Evolutionary conservation across 2,888 invertebrate species (phyloP), one percentile per base, ranked within the genome.

Genomic region (Tyria jacobaeae): DNA sequence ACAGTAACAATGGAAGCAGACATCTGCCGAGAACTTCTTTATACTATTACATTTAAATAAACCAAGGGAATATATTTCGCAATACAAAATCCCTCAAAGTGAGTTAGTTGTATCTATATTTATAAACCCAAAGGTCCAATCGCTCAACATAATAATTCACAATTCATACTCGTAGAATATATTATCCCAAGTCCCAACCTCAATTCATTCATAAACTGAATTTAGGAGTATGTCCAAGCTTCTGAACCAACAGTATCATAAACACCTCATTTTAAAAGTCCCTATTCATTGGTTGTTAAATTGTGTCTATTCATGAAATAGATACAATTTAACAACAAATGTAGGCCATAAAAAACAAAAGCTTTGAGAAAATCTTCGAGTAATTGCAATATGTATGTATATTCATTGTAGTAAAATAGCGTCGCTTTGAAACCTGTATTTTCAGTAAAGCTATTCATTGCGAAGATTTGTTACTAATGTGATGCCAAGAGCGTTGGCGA

Each of bases 351-450:
- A 31, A 31, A 17, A 35, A 41, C 48, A 10, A n/a, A 41, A 41
- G 27, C 54, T 53, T 55, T 27, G 48, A 61, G 27, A 31, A 31
- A 70, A 70, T 25, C 60, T 6, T 55, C n/a, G 47, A 54, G 60
- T 66, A 66, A 75, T 66, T 57, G 60, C 66, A 69, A 66, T 27
- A 61, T n/a, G n/a, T n/a, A n/a, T n/a, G n/a, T n/a, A n/a, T 50
- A 44, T 41, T 54, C 14, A 47, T 64, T 64, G 54, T 53, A 66
- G 63, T 75, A 65, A 59, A 70, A 55, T 34, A 34, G 9, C n/a
- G 31, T 55, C 60, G 37, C 48, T 41, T 37, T 47, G 27, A 27
- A 39, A 73, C 12, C 44, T 57, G 57, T 48, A 61, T 62, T 71
- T 37, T 53, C 12, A 41, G 35, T 15, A 14, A 49, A 50, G 39